Conservation (phyloP, 2,113 vertebrate species). For the Psittacus erithacus region DNA sequence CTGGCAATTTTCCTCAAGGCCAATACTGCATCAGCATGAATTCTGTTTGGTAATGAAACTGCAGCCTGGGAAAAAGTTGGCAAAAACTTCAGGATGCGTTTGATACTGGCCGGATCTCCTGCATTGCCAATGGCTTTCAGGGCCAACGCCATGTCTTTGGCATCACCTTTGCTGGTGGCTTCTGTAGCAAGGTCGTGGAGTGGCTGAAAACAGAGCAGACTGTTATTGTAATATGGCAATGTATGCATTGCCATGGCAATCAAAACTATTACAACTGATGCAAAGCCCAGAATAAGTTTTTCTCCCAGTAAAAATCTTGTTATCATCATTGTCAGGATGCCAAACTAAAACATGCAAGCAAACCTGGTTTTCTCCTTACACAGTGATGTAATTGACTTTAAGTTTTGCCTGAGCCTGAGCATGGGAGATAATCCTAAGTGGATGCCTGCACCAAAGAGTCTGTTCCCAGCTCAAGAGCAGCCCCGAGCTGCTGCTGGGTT, state of each 20-base stretch:
- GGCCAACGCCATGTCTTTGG: conserved; percentile 75
- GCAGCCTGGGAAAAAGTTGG: conserved; percentile 77
- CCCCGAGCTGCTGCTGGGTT: background rate
- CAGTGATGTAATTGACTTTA: background rate
- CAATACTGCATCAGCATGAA: conserved; percentile 80
- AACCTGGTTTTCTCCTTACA: background rate
- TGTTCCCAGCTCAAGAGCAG: background rate
- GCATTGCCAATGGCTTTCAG: conserved; percentile 88
- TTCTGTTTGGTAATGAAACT: conserved; percentile 67
- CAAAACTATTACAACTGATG: background rate
- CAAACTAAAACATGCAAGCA: background rate
- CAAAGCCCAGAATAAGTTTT: background rate
- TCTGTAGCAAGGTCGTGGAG: conserved; percentile 79
- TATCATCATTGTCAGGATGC: background rate
- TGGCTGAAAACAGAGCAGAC: conserved; percentile 72
- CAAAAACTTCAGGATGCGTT: conserved; percentile 84
- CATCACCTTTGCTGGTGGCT: conserved; percentile 55
- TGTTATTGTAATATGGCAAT: background rate
- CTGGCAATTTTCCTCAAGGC: conserved; percentile 81
- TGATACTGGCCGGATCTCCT: conserved; percentile 83
- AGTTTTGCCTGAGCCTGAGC: background rate
- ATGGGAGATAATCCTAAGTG: background rate
- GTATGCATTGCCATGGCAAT: background rate
- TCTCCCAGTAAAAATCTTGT: background rate
- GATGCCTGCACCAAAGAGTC: background rate